These are phyloP conservation scores for Pygoscelis antarcticus DNA, from an alignment of 2,113 vertebrate genomes.

Conservation along the genomic window DNA sequence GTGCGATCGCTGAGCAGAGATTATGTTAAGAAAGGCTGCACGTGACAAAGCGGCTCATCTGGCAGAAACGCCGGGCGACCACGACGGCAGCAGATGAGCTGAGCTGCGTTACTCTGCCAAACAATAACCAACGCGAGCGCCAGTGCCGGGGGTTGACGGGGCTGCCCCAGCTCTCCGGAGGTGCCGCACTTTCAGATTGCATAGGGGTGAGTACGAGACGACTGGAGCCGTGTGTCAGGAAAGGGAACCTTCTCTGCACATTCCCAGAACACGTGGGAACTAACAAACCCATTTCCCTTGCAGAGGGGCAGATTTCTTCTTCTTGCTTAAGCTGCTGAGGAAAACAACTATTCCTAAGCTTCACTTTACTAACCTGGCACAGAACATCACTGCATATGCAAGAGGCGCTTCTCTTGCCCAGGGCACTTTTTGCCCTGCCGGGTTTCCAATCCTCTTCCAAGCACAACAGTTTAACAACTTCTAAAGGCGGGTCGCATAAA, in stretches of 20 bases:
- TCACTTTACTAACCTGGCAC: not conserved
- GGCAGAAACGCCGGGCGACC: not conserved
- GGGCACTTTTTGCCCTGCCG: not conserved
- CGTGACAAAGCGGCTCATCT: not conserved
- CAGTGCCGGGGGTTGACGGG: fast-evolving
- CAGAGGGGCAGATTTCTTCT: not conserved
- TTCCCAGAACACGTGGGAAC: not conserved
- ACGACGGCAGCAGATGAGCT: not conserved
- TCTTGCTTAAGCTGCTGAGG: not conserved
- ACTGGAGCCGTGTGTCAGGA: fast-evolving
- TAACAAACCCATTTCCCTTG: not conserved
- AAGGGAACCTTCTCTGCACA: not conserved
- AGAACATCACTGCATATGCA: not conserved
- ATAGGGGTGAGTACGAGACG: fast-evolving
- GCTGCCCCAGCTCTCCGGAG: not conserved
- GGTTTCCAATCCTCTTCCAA: not conserved
- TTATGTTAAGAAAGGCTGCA: not conserved
- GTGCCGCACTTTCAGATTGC: not conserved
- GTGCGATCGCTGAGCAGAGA: not conserved
- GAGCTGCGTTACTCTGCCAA: not conserved
- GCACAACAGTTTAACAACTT: not conserved
- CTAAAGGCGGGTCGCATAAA: not conserved
- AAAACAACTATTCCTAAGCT: not conserved
- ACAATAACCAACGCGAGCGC: fast-evolving
- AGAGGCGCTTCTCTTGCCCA: not conserved